Conservation (phyloP, 2,888 invertebrate genomes). For the Carterocephalus palaemon region DNA sequence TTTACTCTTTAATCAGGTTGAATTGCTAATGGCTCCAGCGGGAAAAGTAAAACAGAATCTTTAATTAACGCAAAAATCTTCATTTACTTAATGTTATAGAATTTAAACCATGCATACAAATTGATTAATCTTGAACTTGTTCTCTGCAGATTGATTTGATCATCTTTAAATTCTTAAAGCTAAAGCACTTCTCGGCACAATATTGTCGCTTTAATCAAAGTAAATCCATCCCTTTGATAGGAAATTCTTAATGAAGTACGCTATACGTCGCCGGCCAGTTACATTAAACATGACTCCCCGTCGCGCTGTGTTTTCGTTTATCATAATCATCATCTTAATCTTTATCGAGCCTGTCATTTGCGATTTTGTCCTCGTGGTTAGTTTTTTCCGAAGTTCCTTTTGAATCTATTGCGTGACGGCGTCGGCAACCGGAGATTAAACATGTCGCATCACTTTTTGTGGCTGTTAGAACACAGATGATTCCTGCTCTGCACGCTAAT, state of each 20-base stretch:
- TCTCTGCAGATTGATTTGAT: constrained; percentile 9
- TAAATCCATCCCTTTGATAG: constrained; percentile 44
- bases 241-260: constrained; percentile 54
- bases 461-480: constrained; percentile 38
- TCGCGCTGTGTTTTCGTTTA: constrained; percentile 60
- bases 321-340: constrained; percentile 59
- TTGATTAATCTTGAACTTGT: constrained; percentile 16
- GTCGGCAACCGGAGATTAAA: constrained; percentile 43
- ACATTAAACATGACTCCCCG: constrained; percentile 72
- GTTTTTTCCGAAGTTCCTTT: constrained; percentile 17
- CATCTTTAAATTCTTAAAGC: constrained; percentile 13
- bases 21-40: constrained; percentile 4
- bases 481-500: constrained; percentile 47
- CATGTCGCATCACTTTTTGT: constrained; percentile 45
- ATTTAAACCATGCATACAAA: constrained; percentile 16
- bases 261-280: constrained; percentile 41
- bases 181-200: constrained; percentile 18
- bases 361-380: constrained; percentile 45
- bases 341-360: constrained; percentile 57
- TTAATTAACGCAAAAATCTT: constrained; percentile 6
- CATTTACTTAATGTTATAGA: constrained; percentile 18
- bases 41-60: constrained; percentile 16
- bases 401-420: constrained; percentile 38
- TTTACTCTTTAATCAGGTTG: constrained; percentile 9
- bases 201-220: constrained; percentile 31